These are phyloP conservation scores for Clarias gariepinus DNA, from an alignment of 2,113 vertebrate genomes.

Conservation along the genomic window DNA sequence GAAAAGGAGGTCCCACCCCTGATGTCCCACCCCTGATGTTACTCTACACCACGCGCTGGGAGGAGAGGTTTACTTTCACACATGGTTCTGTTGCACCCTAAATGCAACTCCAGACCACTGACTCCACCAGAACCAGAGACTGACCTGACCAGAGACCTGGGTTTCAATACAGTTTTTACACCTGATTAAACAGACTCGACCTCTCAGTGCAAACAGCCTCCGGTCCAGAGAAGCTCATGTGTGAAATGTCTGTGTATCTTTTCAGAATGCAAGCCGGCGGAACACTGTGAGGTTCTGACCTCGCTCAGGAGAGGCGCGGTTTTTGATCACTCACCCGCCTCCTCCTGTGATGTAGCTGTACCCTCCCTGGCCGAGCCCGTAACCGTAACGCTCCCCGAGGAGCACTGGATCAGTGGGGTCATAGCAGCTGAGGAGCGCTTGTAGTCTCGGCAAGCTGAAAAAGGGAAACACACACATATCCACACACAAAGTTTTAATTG, in stretches of 20 bases:
- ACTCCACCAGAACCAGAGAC: background rate
- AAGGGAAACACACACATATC: background rate
- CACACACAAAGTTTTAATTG: slow-evolving; percentile 24
- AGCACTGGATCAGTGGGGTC: slow-evolving; percentile 79
- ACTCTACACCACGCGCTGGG: background rate
- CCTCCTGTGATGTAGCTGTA: slow-evolving; percentile 98
- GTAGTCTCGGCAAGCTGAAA: slow-evolving; percentile 84
- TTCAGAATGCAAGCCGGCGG: background rate
- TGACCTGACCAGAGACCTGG: background rate
- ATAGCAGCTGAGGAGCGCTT: slow-evolving; percentile 89
- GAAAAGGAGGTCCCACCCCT: background rate
- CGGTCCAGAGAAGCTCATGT: background rate
- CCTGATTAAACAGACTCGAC: background rate
- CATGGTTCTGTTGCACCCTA: background rate
- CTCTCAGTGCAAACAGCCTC: background rate
- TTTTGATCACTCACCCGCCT: slow-evolving; percentile 84
- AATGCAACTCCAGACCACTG: background rate
- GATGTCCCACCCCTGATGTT: background rate
- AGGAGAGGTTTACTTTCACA: background rate
- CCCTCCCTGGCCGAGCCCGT: slow-evolving; percentile 89
- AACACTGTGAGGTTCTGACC: background rate
- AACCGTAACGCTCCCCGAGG: slow-evolving; percentile 93
- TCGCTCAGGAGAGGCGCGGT: background rate
- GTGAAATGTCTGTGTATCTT: no score
- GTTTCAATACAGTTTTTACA: background rate